A percentile compares a stretch with the other conserved stretches of the same genome.
Evolutionary conservation across 2,888 invertebrate genomes (phyloP).

Genomic region (Autographa pulchrina): DNA sequence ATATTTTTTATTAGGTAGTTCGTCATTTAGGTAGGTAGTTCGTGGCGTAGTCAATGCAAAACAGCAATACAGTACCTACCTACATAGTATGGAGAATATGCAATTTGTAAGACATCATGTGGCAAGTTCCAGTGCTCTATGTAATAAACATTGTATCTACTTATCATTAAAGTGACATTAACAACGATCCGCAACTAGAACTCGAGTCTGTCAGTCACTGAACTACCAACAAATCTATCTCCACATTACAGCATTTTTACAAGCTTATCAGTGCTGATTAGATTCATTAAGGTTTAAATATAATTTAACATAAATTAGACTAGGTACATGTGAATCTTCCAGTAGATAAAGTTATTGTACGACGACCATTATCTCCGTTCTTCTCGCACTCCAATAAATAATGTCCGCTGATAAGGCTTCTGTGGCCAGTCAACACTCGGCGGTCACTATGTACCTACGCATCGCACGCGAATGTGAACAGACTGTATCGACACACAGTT

Average conservation of each 20-base stretch:
- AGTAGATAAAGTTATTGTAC: constrained; percentile 54
- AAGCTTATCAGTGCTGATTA: constrained; percentile 36
- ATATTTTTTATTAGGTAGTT: background rate
- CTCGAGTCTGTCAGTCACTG: constrained; percentile 34
- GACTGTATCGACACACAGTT: constrained; percentile 13
- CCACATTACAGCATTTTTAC: constrained; percentile 28
- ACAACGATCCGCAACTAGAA: constrained; percentile 17
- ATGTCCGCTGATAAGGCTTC: constrained; percentile 66
- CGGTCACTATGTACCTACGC: constrained; percentile 39
- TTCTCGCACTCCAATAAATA: constrained; percentile 69
- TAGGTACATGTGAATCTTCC: constrained; percentile 55
- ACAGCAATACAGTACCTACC: background rate
- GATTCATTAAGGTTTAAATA: constrained; percentile 34
- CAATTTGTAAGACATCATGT: background rate
- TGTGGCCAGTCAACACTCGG: constrained; percentile 62
- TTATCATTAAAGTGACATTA: constrained; percentile 3
- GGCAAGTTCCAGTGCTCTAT: constrained; percentile 1
- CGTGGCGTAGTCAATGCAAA: background rate
- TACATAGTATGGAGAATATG: background rate
- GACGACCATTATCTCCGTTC: constrained; percentile 61
- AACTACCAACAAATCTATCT: constrained; percentile 27
- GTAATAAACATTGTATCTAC: background rate
- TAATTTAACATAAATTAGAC: constrained; percentile 24
- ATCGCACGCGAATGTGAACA: constrained; percentile 22
- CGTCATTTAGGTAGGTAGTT: background rate